Conservation (phyloP, 1,140 invertebrate genomes). For the Melanaphis sacchari region DNA sequence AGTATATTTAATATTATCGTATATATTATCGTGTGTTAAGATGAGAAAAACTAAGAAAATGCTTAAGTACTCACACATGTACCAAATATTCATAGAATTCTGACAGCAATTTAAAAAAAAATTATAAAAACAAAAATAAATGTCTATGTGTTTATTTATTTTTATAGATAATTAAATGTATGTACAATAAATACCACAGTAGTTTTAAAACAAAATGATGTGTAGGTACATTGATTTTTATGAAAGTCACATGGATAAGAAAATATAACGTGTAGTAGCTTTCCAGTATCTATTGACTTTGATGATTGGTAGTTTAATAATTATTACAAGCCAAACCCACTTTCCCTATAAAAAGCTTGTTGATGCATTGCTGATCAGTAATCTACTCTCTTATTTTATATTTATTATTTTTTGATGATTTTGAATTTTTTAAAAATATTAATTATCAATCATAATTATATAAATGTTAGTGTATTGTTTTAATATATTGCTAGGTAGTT, state of each 20-base stretch:
- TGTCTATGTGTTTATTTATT: background rate
- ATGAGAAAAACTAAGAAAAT: background rate
- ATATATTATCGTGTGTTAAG: background rate
- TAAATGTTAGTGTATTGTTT: background rate
- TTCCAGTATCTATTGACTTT: background rate
- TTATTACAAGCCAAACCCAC: background rate
- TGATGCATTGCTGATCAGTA: background rate
- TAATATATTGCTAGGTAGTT: background rate
- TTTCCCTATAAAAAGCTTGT: constrained; percentile 4
- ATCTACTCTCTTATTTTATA: background rate
- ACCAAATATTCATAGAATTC: too few relatives aligned
- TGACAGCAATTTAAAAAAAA: background rate
- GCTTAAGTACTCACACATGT: too few relatives aligned
- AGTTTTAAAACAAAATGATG: background rate
- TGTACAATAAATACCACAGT: background rate
- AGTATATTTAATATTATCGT: too few relatives aligned
- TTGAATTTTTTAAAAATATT: background rate
- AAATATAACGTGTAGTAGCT: background rate
- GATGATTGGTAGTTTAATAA: background rate
- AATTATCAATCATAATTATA: background rate
- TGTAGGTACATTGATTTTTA: background rate
- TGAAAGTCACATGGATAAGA: background rate
- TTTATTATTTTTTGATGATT: background rate
- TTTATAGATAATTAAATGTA: background rate
- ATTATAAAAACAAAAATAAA: background rate